Base-by-base conservation (phyloP, 1,140 invertebrate species). In the Halesus radiatus region DNA sequence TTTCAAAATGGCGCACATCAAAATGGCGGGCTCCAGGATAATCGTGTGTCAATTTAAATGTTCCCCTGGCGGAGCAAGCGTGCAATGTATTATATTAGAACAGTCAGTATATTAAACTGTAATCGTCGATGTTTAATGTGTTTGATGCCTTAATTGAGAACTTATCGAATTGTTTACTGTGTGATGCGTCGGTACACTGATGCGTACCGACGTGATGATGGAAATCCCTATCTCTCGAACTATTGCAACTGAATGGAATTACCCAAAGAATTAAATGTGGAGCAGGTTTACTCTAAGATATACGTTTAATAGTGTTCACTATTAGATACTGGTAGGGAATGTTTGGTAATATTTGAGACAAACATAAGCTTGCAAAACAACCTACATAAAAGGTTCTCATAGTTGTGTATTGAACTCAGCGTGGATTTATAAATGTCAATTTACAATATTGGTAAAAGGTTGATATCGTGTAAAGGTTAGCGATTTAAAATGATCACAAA, bases 11-110 rank as follows among this genome's bases (percentile, higher is more conserved):
- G 56, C 56, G 56, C 56, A 60, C 56, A 60, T 10, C 20, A 45
- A 60, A 74, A 74, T 74, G 72, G 72, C 72, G 50, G 72, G 22
- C 72, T 74, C 50, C 50, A 54, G 53, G 72, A 54, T 29, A 77
- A 77, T 37, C 37, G 76, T 77, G 62, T 77, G 76, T 77, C 76
- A 66, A 77, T 77, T 77, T 68, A 66, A 76, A 76, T 15, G 50
- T 26, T 32, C 52, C 56, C 23, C 29, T 76, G 58, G n/a, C 18
- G 72, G 72, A 32, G 13, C 10, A 29, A 66, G 23, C 23, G 62
- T 32, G 62, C 29, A 26, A n/a, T 66, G 62, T 66, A 60, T 60
- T 26, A 45, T 45, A 60, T 60, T 32, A 18, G 22, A 16, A 76
- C 22, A 60, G 74, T 76, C 56, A 76, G 74, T 60, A 45, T 60